Base-by-base conservation (phyloP, 2,797 vertebrate species). In the Sandelia bainsii region DNA sequence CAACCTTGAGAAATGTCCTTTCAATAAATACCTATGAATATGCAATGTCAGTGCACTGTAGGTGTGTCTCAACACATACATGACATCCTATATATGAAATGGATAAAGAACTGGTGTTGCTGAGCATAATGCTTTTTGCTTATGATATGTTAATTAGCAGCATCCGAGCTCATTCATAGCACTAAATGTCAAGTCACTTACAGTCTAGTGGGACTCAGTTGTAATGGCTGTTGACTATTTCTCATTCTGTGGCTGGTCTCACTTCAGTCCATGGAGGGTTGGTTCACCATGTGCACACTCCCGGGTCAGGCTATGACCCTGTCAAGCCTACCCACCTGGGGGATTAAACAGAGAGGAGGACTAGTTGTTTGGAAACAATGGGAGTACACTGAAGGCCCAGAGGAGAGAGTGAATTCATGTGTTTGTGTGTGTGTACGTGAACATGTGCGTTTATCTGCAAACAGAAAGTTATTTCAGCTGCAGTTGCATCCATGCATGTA, bases 81-180 rank as follows among this genome's bases (percentile, higher is more conserved):
- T 71, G 50, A 51, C 20, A 13, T 54, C 6, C 9, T 66, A n/a
- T 59, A 34, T 66, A 42, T 62, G 23, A 62, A 80, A 79, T 13
- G 57, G 48, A 76, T 79, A 65, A 77, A 69, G 44, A 50, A 53
- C 68, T 48, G 58, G 37, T 29, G 58, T 49, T 54, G 46, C 72
- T 53, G 51, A 66, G 69, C 73, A 72, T 81, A 78, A 63, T 34
- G 13, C 54, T 70, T 17, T 60, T 46, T 45, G 0, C 65, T 67
- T 79, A 75, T 68, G 48, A 52, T 27, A 57, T 67, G 46, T 39
- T 82, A 72, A 87, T 89, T 74, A 82, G 74, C 58, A 68, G 46
- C 45, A 50, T 80, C 52, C 71, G 62, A 40, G 34, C 52, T 68
- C 23, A 40, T 52, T 64, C 68, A 54, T 53, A 25, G 39, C 22